Percentiles rank a stretch among this genome's conserved stretches.
Conservation (phyloP, 2,888 invertebrate species). For the Noctua janthina region DNA sequence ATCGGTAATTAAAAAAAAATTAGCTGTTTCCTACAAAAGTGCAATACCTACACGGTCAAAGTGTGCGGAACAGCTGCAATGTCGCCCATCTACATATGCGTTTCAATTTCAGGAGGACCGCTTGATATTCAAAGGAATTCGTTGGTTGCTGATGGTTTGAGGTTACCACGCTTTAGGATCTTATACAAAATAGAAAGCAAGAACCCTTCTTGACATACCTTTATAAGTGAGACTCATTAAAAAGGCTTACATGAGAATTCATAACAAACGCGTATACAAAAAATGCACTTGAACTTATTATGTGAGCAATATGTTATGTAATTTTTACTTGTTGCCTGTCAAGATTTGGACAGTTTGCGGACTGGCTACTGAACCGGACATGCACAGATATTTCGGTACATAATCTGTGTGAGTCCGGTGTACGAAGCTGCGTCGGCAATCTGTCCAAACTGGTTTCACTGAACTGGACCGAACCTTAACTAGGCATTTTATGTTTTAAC, state of each 20-base stretch:
- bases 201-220: background rate
- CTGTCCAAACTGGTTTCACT: background rate
- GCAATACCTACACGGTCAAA: too few relatives aligned
- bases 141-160: background rate
- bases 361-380: background rate
- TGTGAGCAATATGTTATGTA: too few relatives aligned
- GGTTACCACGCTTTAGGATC: background rate
- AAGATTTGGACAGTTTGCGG: background rate
- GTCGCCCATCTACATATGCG: background rate
- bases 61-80: background rate
- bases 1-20: too few relatives aligned
- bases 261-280: background rate
- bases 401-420: background rate
- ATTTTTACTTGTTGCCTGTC: too few relatives aligned
- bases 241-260: background rate
- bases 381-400: background rate
- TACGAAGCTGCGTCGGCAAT: background rate
- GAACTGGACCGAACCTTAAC: background rate
- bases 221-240: background rate
- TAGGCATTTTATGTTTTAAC: background rate
- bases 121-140: too few relatives aligned
- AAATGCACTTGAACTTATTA: background rate
- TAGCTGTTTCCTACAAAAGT: too few relatives aligned
- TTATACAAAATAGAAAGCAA: background rate
- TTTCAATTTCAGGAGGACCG: background rate